These are phyloP conservation scores for Trididemnum nubilum DNA, from an alignment of 23 tunicate species.

Conservation along the genomic window DNA sequence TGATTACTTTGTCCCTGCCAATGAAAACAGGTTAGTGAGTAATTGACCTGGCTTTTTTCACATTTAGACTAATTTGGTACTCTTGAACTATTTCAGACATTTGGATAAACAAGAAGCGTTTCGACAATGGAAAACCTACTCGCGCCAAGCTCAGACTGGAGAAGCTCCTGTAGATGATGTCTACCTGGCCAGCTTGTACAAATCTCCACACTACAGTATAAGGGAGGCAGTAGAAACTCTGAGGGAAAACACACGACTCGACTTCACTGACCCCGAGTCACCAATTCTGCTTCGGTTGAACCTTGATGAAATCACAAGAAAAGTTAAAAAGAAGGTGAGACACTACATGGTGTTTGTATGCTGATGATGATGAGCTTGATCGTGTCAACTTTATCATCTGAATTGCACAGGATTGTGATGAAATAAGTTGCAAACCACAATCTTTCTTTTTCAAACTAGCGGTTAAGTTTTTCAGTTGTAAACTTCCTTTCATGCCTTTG, in stretches of 20 bases:
- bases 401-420: no score
- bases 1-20: no score
- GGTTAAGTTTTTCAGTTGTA: no score
- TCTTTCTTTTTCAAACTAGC: no score
- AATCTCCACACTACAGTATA: not conserved
- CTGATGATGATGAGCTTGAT: no score
- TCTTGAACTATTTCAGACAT: not conserved
- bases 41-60: no score
- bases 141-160: constrained; percentile 10
- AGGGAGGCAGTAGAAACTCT: not conserved
- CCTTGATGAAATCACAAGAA: not conserved
- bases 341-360: no score
- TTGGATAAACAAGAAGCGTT: constrained; percentile 8
- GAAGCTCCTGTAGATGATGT: constrained; percentile 18
- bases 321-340: not conserved
- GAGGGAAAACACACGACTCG: not conserved
- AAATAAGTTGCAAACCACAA: no score
- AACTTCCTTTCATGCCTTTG: no score
- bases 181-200: constrained; percentile 1
- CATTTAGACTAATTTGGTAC: no score
- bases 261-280: constrained; percentile 1
- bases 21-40: no score
- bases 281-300: not conserved
- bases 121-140: constrained; percentile 1
- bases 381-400: no score